Evolutionary conservation across 1,140 invertebrate species (phyloP).

Genomic region (Neoseiulus cucumeris): DNA sequence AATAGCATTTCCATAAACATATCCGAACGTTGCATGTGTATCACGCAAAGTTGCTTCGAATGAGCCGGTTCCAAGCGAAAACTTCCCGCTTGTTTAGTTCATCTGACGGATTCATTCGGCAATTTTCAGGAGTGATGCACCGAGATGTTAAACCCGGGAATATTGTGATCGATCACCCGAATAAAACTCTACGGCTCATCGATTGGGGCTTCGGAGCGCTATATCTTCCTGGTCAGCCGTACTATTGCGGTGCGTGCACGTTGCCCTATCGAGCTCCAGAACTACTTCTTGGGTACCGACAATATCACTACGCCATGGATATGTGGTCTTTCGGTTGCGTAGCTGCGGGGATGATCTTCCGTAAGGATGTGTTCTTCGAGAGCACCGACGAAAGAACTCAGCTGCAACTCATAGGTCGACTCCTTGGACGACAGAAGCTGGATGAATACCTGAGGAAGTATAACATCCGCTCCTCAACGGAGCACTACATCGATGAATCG

Average conservation of each 20-base stretch:
- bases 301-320: slow-evolving; percentile 96
- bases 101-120: too few species aligned
- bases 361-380: slow-evolving; percentile 98
- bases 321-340: slow-evolving; percentile 99
- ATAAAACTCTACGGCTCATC: slow-evolving; percentile 74
- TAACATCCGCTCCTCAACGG: too few species aligned
- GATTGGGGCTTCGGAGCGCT: slow-evolving; percentile 98
- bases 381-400: slow-evolving; percentile 99
- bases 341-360: slow-evolving; percentile 98
- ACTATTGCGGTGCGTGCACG: slow-evolving; percentile 91
- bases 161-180: slow-evolving; percentile 99
- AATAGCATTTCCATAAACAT: background rate
- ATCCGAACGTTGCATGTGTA: background rate
- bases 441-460: too few species aligned
- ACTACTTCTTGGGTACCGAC: slow-evolving; percentile 86
- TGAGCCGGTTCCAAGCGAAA: too few species aligned
- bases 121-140: slow-evolving; percentile 69
- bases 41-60: too few species aligned
- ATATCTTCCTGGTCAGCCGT: slow-evolving; percentile 95
- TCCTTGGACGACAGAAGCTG: too few species aligned
- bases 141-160: slow-evolving; percentile 96
- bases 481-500: too few species aligned
- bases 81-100: too few species aligned
- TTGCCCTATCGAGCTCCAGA: slow-evolving; percentile 93
- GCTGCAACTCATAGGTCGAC: slow-evolving; percentile 14